Evolutionary conservation across 2,888 invertebrate species (phyloP), one percentile per base, ranked within the genome.

Genomic region (Drosophila tripunctata): DNA sequence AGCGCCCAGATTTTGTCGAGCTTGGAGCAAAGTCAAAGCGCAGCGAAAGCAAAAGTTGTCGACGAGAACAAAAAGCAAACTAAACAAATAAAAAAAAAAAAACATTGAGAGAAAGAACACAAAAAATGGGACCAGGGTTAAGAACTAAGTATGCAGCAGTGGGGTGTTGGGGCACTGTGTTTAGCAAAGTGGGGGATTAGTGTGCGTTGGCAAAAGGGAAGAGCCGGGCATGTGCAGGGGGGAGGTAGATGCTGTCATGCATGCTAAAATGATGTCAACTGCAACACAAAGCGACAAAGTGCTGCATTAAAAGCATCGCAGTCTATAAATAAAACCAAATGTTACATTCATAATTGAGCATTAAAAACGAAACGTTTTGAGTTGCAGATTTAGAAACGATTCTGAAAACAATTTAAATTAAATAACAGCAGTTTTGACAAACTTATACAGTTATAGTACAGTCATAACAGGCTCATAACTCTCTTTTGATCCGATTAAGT

Each of bases 41-140:
- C 52, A 40, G 36, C 38, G 2, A 58, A 58, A 67, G 43, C 51
- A 62, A 38, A 38, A 38, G 35, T 22, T 24, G 21, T 7, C 7
- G 35, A 17, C 27, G 6, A 41, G 48, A 66, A 51, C 41, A 62
- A 43, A 64, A 57, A 33, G 22, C 27, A 31, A 78, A 60, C 82
- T 58, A 65, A 64, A 61, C 70, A 79, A 82, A 78, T 82, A 75
- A 73, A 27, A 27, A 27, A n/a, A n/a, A n/a, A n/a, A n/a, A n/a
- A n/a, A n/a, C n/a, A n/a, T n/a, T n/a, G n/a, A n/a, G 27, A 10
- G 10, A 27, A 27, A 10, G 27, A 27, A 27, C 10, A n/a, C n/a
- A n/a, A 14, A 2, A 17, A 30, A n/a, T 19, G 15, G 14, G 21
- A 21, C 14, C n/a, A 35, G 31, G 47, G 35, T 12, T 31, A 33